Evolutionary conservation across 2,113 vertebrate genomes (phyloP), one percentile per base, ranked within the genome.

Genomic region (Oryzias celebensis): DNA sequence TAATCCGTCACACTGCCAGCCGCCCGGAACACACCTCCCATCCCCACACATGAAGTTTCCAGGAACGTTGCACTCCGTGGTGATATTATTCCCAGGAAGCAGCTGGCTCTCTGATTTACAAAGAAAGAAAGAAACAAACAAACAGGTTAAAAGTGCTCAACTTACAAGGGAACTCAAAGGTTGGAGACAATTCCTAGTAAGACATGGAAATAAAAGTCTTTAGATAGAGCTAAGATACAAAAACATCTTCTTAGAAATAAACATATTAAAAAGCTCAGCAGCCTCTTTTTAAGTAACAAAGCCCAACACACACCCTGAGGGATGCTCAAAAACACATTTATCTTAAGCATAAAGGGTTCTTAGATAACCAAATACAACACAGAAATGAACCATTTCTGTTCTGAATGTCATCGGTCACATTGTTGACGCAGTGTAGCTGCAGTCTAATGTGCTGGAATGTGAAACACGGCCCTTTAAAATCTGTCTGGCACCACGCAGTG

Each of bases 1-100:
- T 58, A 93, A 85, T 65, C 96, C 95, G 0, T 99, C 94, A 7
- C 96, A 99, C 86, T 99, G 95, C 95, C 94, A 97, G 57, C 91
- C 88, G 0, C 95, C 95, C 0, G 94, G 96, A 81, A 99, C 94
- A 53, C 97, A 99, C 75, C 91, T 92, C 20, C 96, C 97, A 0
- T 98, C 93, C 43, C 94, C 92, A 68, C 97, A 99, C 95, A 96
- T 96, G 90, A 99, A 98, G 86, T 93, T 97, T 75, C 96, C 97
- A 2, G 96, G 96, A 82, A 96, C 96, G 92, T 98, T 98, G 81
- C 97, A 99, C 83, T 98, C 95, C 0, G 93, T 95, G 77, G 96
- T 98, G 87, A 94, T 93, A 90, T 98, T 99, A 85, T 96, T 98
- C 80, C 95, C 94, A 10, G 94, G 95, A 72, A 98, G 90, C 85